Base-by-base conservation (phyloP, 2,888 invertebrate genomes). In the Timandra comae region DNA sequence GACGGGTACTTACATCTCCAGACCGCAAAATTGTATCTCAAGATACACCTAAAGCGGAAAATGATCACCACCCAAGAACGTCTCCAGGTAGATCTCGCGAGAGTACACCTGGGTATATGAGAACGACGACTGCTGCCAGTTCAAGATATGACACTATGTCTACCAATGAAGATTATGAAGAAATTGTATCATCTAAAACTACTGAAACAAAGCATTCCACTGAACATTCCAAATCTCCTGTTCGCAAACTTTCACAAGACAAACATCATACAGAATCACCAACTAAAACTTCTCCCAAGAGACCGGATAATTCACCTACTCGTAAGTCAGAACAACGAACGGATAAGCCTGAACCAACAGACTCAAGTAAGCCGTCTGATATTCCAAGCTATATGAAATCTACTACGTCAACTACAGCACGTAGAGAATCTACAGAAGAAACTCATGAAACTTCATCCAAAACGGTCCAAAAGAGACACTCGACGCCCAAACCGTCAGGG, bases 101-200 rank as follows among this genome's bases (percentile, higher is more conserved):
- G 10, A 24, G 27, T 7, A 38, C 24, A 29, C 30, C 35, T 21
- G 30, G 12, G 3, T 36, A 43, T 27, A 33, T 33, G 13, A 43
- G 29, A 7, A 37, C 29, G 3, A 42, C 37, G 12, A 33, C 37
- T 4, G 7, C 25, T 9, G 21, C n/a, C 6, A 25, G 12, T 6
- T 33, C 41, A 21, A 38, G 40, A 12, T 38, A 29, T 30, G 38
- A 42, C 6, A 31, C 24, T 11, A 33, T 10, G 12, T 29, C 30
- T 7, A 42, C 31, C 10, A 26, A 27, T 26, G 31, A 41, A 11
- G 23, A 38, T 29, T 8, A 24, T 27, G 24, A 39, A 26, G 30
- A 31, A 7, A 33, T 20, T 2, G 25, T 29, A 8, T 26, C 32
- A n/a, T 10, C 21, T 1, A 34, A 35, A 29, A 29, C 16, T 13